A percentile compares a stretch with the other conserved stretches of the same genome.
Conservation (phyloP, 2,888 invertebrate species). For the Priocnemis perturbator region DNA sequence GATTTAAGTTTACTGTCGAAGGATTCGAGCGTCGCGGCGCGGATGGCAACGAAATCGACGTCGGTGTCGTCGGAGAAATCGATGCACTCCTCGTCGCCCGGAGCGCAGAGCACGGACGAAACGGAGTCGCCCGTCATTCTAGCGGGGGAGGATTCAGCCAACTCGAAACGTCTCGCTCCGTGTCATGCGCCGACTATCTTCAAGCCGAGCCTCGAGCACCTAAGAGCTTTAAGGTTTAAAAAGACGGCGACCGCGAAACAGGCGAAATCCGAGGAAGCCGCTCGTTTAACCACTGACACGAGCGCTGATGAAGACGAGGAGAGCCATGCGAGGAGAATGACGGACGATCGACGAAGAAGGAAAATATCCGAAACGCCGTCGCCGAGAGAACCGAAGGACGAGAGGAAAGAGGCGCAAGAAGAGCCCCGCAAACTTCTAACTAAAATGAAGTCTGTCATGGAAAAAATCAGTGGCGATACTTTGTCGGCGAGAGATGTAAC, state of each 20-base stretch:
- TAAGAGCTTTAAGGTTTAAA: conserved; percentile 59
- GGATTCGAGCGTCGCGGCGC: neutral
- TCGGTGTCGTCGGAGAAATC: conserved; percentile 56
- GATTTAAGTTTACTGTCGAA: neutral
- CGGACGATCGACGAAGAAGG: neutral
- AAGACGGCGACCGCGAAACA: conserved; percentile 42
- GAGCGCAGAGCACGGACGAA: conserved; percentile 55
- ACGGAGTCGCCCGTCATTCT: conserved; percentile 50
- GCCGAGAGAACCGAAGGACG: neutral
- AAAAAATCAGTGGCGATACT: conserved; percentile 3
- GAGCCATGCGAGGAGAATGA: too few species aligned
- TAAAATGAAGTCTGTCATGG: conserved; percentile 21
- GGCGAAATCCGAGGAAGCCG: conserved; percentile 25
- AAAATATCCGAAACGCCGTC: neutral
- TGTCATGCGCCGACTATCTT: conserved; percentile 67
- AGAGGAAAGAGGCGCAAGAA: too few species aligned
- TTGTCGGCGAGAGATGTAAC: neutral
- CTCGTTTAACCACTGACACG: conserved; percentile 31
- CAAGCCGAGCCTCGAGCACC: conserved; percentile 65
- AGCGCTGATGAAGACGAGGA: conserved; percentile 4
- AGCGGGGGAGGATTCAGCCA: conserved; percentile 38
- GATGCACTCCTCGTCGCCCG: conserved; percentile 43
- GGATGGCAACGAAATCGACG: conserved; percentile 32
- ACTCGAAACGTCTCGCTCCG: conserved; percentile 62
- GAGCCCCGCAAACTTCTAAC: conserved; percentile 11